Base-by-base conservation (phyloP, 2,797 vertebrate species). In the Oceanodroma leucorhoa region DNA sequence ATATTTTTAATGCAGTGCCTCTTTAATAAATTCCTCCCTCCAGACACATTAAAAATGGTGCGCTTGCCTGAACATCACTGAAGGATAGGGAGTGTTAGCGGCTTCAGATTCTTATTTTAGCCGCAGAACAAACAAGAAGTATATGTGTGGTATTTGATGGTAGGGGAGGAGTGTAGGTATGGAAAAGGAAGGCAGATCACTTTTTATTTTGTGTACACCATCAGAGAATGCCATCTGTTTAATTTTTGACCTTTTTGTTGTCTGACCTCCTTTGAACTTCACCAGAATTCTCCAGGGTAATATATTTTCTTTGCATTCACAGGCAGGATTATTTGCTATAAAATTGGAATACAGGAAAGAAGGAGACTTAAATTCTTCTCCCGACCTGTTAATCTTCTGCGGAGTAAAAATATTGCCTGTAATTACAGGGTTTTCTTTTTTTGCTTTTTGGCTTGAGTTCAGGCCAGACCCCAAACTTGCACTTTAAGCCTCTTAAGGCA, bases 1-100 rank as follows among this genome's bases (percentile, higher is more conserved):
- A 97, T 97, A 91, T 96, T 96, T 96, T 96, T 97, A 96, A 95
- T 91, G 95, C 82, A 67, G 88, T 85, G 91, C 93, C 93, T 97
- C 92, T 96, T 96, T 94, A 96, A 96, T 94, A 94, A 96, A 95
- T 95, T 89, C 94, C 92, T 97, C 95, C 95, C 95, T 96, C 75
- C 90, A 93, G 96, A 92, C 65, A 71, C 94, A 92, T 96, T 94
- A 94, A 93, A 92, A 91, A 89, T 15, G 72, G 85, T 89, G 94
- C 0, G 16, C 77, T 78, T 57, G 78, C 89, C 84, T 91, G 77
- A 94, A 29, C 81, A 81, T n/a, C 85, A 5, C 67, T 20, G 54
- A 60, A 41, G 83, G 79, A 32, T 27, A 24, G 89, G 79, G 69
- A 91, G 51, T 1, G 5, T 7, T 57, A 27, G 66, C 2, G 19